phyloP scores from a whole-genome alignment of 2,113 vertebrate genomes.

The Noturus placidus region DNA sequence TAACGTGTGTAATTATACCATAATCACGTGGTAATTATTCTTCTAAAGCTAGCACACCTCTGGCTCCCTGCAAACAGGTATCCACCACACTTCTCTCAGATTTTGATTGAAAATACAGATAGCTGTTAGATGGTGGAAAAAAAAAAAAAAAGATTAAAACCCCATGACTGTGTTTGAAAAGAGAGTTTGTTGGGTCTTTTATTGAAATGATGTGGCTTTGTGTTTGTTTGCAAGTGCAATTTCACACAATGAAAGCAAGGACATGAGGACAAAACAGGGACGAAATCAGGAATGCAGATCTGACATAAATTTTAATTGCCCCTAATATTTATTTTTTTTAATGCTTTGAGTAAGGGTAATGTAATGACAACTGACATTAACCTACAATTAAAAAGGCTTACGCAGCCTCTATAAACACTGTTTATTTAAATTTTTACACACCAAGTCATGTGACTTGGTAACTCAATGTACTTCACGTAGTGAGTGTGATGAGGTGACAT shows the following conservation, averaged over 20 bases:
- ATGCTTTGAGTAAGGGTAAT: background rate
- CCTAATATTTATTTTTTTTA: background rate
- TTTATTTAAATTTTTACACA: background rate
- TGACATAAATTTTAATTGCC: background rate
- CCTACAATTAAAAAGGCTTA: background rate
- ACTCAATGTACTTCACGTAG: too few relatives aligned
- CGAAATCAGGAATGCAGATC: background rate
- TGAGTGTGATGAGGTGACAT: background rate
- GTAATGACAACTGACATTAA: background rate
- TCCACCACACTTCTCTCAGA: slow-evolving; percentile 52
- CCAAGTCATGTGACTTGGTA: background rate
- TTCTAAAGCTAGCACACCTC: slow-evolving; percentile 62
- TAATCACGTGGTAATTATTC: slow-evolving; percentile 71
- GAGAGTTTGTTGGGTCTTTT: slow-evolving; percentile 50
- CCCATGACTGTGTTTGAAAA: slow-evolving; percentile 55
- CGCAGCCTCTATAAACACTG: background rate
- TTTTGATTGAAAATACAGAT: slow-evolving; percentile 65
- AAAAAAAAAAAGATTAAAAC: slow-evolving; percentile 57
- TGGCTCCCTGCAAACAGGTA: slow-evolving; percentile 59
- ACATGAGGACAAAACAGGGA: slow-evolving; percentile 52
- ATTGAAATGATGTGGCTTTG: slow-evolving; percentile 62
- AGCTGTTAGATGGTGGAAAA: slow-evolving; percentile 57
- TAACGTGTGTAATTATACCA: slow-evolving; percentile 72
- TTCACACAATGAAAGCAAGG: slow-evolving; percentile 60
- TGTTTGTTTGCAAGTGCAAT: slow-evolving; percentile 60